Evolutionary conservation across 92 coral and sea anemone genomes (phyloP).

Genomic region (Anthopleura xanthogrammica): DNA sequence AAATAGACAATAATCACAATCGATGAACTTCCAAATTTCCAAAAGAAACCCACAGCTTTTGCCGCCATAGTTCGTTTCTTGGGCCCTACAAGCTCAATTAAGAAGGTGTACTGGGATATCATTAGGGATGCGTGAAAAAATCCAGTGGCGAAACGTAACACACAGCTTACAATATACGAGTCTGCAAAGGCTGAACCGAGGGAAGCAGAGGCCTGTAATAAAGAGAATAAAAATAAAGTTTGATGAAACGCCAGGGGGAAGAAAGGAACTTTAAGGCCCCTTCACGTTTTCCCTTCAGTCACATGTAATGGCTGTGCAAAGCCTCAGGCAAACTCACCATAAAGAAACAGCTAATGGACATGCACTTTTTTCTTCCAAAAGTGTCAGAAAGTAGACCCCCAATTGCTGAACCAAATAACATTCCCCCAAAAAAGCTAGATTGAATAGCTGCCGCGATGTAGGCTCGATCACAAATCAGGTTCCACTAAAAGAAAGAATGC

Average conservation of each 20-base stretch:
- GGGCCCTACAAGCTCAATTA: conserved; percentile 8
- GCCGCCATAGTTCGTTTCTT: conserved; percentile 11
- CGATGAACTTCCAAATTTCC: not conserved
- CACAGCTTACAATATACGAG: not conserved
- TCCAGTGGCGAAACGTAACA: conserved; percentile 5
- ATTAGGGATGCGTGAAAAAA: not conserved
- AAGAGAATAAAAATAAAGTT: not conserved
- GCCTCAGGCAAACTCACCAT: too few species aligned
- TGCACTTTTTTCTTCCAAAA: too few species aligned
- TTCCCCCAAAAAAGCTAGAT: conserved; percentile 10
- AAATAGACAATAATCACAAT: not conserved
- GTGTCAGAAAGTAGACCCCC: too few species aligned
- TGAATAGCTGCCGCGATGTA: conserved; percentile 18
- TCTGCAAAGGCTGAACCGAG: conserved; percentile 14
- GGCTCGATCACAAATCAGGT: too few species aligned
- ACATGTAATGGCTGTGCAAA: too few species aligned
- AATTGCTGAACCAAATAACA: not conserved
- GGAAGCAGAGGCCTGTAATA: not conserved
- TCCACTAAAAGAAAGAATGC: too few species aligned
- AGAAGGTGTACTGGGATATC: conserved; percentile 10
- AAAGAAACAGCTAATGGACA: too few species aligned
- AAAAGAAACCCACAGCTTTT: not conserved
- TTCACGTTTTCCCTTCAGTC: too few species aligned
- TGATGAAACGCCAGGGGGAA: not conserved
- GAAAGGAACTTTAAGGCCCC: too few species aligned